Conservation (phyloP, 2,113 vertebrate species). For the Formicarius rufipectus region DNA sequence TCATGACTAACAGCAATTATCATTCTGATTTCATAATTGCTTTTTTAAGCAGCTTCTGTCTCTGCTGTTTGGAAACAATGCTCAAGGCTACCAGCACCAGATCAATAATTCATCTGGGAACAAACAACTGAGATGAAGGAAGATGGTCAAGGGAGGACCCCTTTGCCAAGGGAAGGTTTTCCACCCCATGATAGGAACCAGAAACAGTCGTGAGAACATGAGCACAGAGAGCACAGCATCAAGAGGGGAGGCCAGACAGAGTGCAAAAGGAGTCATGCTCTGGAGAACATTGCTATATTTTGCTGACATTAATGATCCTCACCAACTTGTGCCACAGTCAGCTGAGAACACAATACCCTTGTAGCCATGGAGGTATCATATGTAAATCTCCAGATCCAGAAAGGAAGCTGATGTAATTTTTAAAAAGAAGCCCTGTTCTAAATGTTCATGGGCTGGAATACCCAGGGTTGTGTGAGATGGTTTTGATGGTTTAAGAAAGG, state of each 20-base stretch:
- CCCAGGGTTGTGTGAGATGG: neutral
- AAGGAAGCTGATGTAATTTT: neutral
- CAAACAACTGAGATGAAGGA: neutral
- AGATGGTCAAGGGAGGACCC: neutral
- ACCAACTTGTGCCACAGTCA: neutral
- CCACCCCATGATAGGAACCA: neutral
- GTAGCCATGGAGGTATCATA: neutral
- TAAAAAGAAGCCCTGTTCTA: neutral
- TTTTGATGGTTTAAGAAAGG: neutral
- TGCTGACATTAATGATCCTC: neutral
- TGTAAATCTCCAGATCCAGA: neutral
- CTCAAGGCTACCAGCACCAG: conserved; percentile 28
- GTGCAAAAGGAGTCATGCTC: neutral
- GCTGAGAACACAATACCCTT: neutral
- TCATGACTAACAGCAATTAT: neutral
- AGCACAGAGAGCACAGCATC: neutral
- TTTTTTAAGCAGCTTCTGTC: conserved; percentile 24
- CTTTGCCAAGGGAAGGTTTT: conserved; percentile 2
- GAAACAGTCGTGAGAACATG: neutral
- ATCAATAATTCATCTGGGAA: conserved; percentile 26
- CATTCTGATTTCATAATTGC: conserved; percentile 18
- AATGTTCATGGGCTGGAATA: neutral
- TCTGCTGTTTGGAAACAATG: conserved; percentile 22
- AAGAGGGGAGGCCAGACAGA: neutral
- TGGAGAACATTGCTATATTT: neutral